A percentile compares a stretch with the other conserved stretches of the same genome.
phyloP scores from a whole-genome alignment of 2,797 vertebrate species.

The Coccyzus lansbergi region DNA sequence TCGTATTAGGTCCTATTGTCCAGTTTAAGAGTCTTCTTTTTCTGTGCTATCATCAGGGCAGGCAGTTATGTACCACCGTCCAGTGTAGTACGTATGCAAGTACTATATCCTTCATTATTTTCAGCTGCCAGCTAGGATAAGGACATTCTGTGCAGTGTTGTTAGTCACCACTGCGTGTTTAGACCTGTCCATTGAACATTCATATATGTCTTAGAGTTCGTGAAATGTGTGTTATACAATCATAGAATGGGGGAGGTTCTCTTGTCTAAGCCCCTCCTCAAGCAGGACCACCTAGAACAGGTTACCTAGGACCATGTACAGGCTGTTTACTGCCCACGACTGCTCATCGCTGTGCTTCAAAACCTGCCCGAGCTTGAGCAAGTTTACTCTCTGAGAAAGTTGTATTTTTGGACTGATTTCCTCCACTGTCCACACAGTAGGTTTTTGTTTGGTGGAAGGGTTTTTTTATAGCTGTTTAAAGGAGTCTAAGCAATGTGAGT shows the following conservation, averaged over 20 bases:
- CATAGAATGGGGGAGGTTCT: neutral
- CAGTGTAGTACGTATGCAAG: too few relatives aligned
- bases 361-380: neutral
- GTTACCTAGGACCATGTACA: neutral
- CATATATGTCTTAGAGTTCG: neutral
- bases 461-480: neutral
- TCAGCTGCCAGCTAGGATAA: neutral
- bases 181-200: neutral
- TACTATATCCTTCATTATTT: neutral
- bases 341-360: neutral
- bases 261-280: neutral
- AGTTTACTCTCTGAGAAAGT: neutral
- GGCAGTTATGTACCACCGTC: rapidly evolving
- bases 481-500: neutral
- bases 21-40: neutral
- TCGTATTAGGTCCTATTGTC: neutral
- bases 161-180: neutral
- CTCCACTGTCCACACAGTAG: too few relatives aligned
- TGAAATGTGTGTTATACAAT: neutral
- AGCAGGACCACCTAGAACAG: neutral
- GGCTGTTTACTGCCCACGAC: neutral
- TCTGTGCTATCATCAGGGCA: neutral
- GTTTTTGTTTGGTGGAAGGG: neutral
- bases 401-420: neutral
- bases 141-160: neutral